These are phyloP conservation scores for Hepsetus odoe DNA, from an alignment of 2,113 vertebrate genomes.

Conservation along the genomic window DNA sequence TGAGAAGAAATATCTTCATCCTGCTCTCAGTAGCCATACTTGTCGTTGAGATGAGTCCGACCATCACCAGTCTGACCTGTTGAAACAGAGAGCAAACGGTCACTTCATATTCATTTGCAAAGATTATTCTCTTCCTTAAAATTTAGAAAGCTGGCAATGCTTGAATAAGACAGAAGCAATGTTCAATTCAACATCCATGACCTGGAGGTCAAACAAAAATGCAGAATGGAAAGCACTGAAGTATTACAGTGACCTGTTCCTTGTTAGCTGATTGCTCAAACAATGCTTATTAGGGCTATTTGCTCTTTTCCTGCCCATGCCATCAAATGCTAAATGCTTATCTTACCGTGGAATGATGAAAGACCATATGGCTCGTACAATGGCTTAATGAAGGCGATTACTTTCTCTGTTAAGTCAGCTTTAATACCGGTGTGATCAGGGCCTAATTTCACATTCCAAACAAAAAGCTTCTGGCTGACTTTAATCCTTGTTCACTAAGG, in stretches of 20 bases:
- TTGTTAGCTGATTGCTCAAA: neutral
- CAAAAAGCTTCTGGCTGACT: conserved; percentile 37
- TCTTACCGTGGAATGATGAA: conserved; percentile 7
- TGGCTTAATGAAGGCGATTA: neutral
- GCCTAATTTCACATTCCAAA: conserved; percentile 2
- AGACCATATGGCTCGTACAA: neutral
- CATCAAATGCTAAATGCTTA: neutral
- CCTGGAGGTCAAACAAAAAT: neutral
- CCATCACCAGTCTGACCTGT: conserved; percentile 94
- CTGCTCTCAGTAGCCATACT: conserved; percentile 89
- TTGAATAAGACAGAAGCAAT: neutral
- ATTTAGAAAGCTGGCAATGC: neutral
- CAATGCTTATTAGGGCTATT: conserved; percentile 1
- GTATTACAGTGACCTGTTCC: neutral
- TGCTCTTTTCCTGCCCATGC: neutral
- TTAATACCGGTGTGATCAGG: conserved; percentile 16
- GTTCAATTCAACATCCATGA: neutral
- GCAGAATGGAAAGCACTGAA: conserved; percentile 1
- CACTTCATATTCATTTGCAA: neutral
- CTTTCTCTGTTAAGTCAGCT: conserved; percentile 4
- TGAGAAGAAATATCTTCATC: neutral
- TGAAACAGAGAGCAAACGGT: conserved; percentile 12
- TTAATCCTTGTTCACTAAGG: conserved; percentile 26
- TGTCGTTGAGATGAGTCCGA: conserved; percentile 94
- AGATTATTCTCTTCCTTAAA: neutral